phyloP scores from a whole-genome alignment of 2,113 vertebrate genomes.

The Meleagris gallopavo region DNA sequence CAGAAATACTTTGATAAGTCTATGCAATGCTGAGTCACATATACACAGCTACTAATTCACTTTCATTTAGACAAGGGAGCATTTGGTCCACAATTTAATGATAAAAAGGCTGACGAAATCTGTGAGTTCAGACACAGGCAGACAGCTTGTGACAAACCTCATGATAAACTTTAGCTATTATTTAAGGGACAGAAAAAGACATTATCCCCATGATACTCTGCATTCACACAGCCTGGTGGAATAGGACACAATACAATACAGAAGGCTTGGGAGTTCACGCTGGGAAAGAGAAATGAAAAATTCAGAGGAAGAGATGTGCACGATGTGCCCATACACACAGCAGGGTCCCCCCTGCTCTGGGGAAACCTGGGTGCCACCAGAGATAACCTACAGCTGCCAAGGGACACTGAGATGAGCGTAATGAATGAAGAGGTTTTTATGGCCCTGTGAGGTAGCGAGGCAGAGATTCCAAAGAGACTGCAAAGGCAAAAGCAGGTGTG shows the following conservation, averaged over 20 bases:
- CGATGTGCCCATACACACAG: fast-evolving
- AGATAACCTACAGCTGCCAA: neutral
- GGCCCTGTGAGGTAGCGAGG: neutral
- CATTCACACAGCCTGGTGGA: neutral
- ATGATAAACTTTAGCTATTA: neutral
- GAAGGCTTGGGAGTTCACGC: neutral
- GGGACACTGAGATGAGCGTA: neutral
- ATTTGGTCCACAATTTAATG: neutral
- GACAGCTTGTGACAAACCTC: neutral
- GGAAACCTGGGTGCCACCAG: neutral
- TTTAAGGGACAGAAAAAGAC: neutral
- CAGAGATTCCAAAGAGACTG: neutral
- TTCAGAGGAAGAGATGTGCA: neutral
- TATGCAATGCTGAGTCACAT: neutral
- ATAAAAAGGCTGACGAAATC: neutral
- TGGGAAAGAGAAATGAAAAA: neutral
- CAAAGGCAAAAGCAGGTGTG: neutral
- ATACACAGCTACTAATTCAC: neutral
- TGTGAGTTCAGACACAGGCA: neutral
- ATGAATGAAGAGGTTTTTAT: neutral
- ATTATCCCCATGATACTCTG: neutral
- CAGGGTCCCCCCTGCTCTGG: neutral
- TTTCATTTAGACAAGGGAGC: neutral
- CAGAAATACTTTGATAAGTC: neutral
- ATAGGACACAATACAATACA: neutral